phyloP scores from a whole-genome alignment of 1,140 invertebrate genomes.

The Nilaparvata lugens region DNA sequence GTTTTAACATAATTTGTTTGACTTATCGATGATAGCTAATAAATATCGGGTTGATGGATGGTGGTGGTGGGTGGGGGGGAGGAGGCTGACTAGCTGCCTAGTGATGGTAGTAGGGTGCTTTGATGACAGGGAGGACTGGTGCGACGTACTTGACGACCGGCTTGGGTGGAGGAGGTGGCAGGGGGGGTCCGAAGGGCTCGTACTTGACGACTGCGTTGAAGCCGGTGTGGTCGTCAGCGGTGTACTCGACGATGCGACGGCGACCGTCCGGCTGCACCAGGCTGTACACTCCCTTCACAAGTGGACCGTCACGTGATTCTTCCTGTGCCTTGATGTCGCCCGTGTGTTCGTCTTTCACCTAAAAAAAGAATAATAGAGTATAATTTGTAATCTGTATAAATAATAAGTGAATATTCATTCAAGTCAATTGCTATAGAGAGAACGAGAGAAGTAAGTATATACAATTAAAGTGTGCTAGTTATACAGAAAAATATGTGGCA shows the following conservation, averaged over 20 bases:
- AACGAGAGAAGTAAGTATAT: too few species aligned
- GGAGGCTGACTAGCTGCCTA: too few species aligned
- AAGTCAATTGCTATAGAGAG: too few species aligned
- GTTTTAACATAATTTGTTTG: too few species aligned
- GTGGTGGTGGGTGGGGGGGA: too few species aligned
- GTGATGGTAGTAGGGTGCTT: not conserved
- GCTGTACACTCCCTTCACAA: conserved; percentile 22
- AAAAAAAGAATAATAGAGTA: too few species aligned
- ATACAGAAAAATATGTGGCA: too few species aligned
- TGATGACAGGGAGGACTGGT: not conserved
- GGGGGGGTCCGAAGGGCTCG: conserved; percentile 13
- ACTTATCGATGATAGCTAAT: too few species aligned
- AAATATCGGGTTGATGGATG: too few species aligned
- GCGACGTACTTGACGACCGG: not conserved
- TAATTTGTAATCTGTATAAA: too few species aligned
- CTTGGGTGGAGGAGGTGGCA: not conserved
- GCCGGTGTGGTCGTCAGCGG: conserved; percentile 26
- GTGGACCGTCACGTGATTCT: conserved; percentile 26
- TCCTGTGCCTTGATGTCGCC: conserved; percentile 32
- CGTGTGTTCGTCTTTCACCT: conserved; percentile 30
- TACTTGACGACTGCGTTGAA: conserved; percentile 24
- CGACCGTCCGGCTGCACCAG: conserved; percentile 28
- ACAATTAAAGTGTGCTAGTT: too few species aligned
- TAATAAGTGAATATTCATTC: too few species aligned
- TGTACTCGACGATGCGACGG: conserved; percentile 28